Conservation (phyloP, 2,113 vertebrate species). For the Cyprinodon tularosa region DNA sequence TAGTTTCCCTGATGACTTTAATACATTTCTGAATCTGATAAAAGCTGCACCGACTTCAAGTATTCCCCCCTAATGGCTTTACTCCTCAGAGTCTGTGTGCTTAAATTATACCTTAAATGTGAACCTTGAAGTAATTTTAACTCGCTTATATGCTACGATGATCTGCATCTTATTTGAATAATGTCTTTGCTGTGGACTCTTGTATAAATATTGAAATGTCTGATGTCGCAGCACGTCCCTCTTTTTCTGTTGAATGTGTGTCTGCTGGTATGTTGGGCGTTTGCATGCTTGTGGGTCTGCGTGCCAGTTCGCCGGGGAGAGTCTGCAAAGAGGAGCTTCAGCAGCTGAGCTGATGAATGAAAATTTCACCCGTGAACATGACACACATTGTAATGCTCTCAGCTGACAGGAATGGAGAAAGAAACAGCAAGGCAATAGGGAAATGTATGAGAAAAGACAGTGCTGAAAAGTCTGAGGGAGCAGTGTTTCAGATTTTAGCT, state of each 20-base stretch:
- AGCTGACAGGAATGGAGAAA: not conserved
- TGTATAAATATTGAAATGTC: not conserved
- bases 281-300: not conserved
- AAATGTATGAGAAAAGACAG: not conserved
- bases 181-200: not conserved
- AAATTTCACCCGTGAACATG: conserved; percentile 26
- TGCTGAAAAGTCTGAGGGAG: not conserved
- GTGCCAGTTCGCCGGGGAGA: not conserved
- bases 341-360: conserved; percentile 24
- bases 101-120: no score
- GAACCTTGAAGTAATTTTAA: no score
- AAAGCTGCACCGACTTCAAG: conserved; percentile 16
- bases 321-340: not conserved
- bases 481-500: not conserved
- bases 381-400: conserved; percentile 47
- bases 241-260: not conserved
- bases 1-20: not conserved
- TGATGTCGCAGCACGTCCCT: not conserved
- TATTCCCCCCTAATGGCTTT: not conserved
- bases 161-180: not conserved
- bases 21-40: conserved; percentile 30
- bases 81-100: not conserved
- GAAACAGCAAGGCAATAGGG: not conserved
- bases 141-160: no score
- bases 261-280: not conserved